Evolutionary conservation across 2,113 vertebrate genomes (phyloP).

Genomic region (Addax nasomaculatus): DNA sequence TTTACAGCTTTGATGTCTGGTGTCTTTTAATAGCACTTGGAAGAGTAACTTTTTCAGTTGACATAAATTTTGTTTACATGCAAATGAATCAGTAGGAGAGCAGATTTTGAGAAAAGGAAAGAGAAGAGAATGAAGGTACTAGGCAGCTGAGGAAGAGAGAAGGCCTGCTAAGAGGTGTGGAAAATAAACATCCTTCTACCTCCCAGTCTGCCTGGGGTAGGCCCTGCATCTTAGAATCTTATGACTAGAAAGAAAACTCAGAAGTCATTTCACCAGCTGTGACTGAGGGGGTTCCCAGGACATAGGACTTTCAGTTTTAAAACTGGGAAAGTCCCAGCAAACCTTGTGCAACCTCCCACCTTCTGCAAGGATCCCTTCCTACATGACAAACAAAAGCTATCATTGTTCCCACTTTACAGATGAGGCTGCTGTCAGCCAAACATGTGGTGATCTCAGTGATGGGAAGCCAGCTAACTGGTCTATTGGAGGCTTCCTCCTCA

Average conservation of each 20-base stretch:
- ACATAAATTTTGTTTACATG: slow-evolving; percentile 8
- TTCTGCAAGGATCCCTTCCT: background rate
- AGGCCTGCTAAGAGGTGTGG: background rate
- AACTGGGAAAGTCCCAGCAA: background rate
- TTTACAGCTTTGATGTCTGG: slow-evolving; percentile 15
- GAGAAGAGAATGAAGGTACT: background rate
- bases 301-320: slow-evolving; percentile 17
- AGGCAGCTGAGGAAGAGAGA: background rate
- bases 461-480: background rate
- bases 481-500: background rate
- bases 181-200: background rate
- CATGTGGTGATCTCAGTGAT: background rate
- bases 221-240: background rate
- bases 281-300: background rate
- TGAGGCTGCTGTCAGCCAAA: background rate
- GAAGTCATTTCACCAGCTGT: background rate
- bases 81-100: background rate
- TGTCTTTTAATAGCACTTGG: background rate
- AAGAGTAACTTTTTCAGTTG: background rate
- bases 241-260: background rate
- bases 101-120: slow-evolving; percentile 7
- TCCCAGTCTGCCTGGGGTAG: background rate
- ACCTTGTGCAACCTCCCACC: background rate
- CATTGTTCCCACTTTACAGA: background rate
- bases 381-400: background rate